phyloP scores from a whole-genome alignment of 2,113 vertebrate species.

The Gambusia holbrooki region DNA sequence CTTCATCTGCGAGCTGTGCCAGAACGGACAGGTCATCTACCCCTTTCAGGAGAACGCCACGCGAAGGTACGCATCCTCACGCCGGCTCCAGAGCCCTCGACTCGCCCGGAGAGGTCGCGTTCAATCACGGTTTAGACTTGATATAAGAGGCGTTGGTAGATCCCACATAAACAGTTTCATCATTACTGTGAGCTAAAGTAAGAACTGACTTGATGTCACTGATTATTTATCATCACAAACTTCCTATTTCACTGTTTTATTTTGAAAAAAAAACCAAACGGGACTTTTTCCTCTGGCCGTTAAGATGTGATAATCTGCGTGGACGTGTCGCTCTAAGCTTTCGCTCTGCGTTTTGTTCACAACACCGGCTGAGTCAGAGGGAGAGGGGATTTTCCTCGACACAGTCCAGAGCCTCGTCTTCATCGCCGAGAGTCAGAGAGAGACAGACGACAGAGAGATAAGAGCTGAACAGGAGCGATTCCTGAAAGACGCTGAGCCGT shows the following conservation, averaged over 20 bases:
- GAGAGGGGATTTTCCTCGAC: constrained; percentile 11
- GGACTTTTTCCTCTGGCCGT: not conserved
- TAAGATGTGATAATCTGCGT: not conserved
- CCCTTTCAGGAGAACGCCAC: constrained; percentile 96
- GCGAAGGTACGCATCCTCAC: constrained; percentile 84
- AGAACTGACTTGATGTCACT: too few relatives aligned
- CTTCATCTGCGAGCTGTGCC: constrained; percentile 98
- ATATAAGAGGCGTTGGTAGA: not conserved
- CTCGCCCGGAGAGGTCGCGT: not conserved
- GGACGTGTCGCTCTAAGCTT: constrained; percentile 2
- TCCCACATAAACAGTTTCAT: not conserved
- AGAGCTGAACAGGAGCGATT: constrained; percentile 17
- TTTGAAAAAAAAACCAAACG: not conserved
- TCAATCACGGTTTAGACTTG: not conserved
- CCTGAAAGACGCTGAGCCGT: constrained; percentile 27
- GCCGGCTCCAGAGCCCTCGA: too few relatives aligned
- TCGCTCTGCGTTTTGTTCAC: constrained; percentile 17
- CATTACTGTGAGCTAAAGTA: not conserved
- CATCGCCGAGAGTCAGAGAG: constrained; percentile 27
- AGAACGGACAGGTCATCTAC: constrained; percentile 94
- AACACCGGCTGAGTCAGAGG: constrained; percentile 4
- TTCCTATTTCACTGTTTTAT: not conserved
- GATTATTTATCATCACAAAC: not conserved
- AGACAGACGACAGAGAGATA: constrained; percentile 47
- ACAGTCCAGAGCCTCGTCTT: constrained; percentile 41